Evolutionary conservation across 1,140 invertebrate species (phyloP), one percentile per base, ranked within the genome.

Genomic region (Pseudomyrmex dendroicus): DNA sequence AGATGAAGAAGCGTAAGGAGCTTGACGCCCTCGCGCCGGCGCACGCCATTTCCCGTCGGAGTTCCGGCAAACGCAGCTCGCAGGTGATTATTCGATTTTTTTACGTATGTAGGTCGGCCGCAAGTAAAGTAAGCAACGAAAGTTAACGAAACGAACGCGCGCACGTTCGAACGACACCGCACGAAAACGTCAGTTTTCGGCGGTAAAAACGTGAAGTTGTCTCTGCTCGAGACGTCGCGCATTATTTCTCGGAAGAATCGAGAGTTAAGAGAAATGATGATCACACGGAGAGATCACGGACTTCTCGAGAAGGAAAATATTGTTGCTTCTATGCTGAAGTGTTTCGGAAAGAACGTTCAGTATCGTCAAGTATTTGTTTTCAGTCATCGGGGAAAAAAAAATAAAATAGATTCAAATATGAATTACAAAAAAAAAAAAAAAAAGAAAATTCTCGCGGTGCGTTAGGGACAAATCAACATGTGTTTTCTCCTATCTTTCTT

Each of bases 1-100:
- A 95, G 86, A 95, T 95, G 95, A 94, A 95, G 73, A 95, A 95
- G 82, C 93, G 95, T 2, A 95, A 95, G 73, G 95, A 95, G 86
- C 91, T 95, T n/a, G 95, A 95, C 73, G 95, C 95, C 10, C 87
- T 95, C 8, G 95, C 94, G 56, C 92, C 91, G 2, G 91, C 92
- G 2, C 91, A 93, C 66, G 92, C 91, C 0, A 84, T 94, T 7
- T 92, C 92, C 0, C 89, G 93, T 7, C 88, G 93, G 7, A 91
- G 89, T 73, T 94, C 93, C 54, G 93, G 93, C 2, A 94, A 94
- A 85, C 91, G 93, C 46, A 94, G 94, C 46, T 93, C 94, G 5
- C 92, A 94, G 92, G 93, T 94, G 91, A 78, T 74, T 73, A 63
- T 35, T 35, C 35, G 35, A 35, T 35, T 35, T 35, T 35, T 35